Evolutionary conservation across 2,113 vertebrate genomes (phyloP), one percentile per base, ranked within the genome.

Genomic region (Pogonocichla stellata): DNA sequence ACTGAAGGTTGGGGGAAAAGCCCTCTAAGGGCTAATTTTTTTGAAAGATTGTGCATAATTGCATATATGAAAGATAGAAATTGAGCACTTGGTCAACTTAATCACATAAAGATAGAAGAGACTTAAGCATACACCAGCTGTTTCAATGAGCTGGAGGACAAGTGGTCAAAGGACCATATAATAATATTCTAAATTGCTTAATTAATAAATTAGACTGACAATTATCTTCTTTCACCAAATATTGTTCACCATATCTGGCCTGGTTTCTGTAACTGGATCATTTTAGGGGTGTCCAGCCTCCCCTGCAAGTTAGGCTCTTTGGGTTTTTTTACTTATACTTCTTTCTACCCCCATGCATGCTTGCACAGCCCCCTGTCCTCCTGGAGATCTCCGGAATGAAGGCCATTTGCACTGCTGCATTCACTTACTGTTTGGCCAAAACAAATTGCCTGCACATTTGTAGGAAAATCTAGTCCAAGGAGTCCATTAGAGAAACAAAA

Each of bases 391-490:
- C 58, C 45, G 75, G 34, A 92, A 71, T 42, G 10, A 95, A 91
- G 56, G 79, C 64, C 65, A 56, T 83, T 92, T 83, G 72, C 71
- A 86, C 74, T 58, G 71, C 72, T 92, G 56, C 43, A 53, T 66
- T 87, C 65, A 67, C 20, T 70, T 74, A 66, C 56, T 67, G 43
- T 48, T 78, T 56, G 64, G 50, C 36, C 80, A 86, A 60, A 89
- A 91, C 20, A 80, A 87, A 66, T 33, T 93, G 56, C 77, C 69
- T 75, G 12, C 28, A 65, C 22, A 33, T 75, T 79, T 88, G 70
- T 53, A 91, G 78, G 78, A 90, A 92, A 92, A 95, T 61, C 64
- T 91, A 86, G 67, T 81, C 64, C 47, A 74, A 95, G 45, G 17
- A 60, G 36, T 75, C 45, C 34, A 12, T 14, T 24, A 53, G 13